Percentiles rank a stretch among this genome's conserved stretches.
Evolutionary conservation across 2,113 vertebrate species (phyloP).

Genomic region (Naja naja): DNA sequence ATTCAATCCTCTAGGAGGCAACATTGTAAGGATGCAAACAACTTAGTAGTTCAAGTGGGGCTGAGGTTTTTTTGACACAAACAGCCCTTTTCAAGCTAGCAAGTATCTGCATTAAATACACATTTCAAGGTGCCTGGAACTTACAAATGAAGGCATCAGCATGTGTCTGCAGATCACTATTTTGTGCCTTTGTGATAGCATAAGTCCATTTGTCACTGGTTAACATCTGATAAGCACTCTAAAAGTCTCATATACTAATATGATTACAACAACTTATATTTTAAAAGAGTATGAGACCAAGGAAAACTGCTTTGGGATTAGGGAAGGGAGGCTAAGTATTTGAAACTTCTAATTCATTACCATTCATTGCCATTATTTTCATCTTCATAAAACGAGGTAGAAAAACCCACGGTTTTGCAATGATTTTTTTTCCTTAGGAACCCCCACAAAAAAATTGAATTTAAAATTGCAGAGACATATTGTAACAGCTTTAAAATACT

Average conservation of each 20-base stretch:
- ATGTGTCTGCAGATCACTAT: neutral
- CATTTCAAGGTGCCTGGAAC: neutral
- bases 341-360: conserved; percentile 12
- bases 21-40: neutral
- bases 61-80: neutral
- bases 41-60: neutral
- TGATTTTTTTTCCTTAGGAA: conserved; percentile 3
- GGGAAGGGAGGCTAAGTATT: neutral
- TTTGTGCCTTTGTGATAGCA: neutral
- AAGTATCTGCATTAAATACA: neutral
- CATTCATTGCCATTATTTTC: neutral
- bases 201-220: neutral
- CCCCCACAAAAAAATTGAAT: conserved; percentile 36
- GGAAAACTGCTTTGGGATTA: neutral
- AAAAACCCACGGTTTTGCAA: conserved; percentile 27
- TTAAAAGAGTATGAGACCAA: neutral
- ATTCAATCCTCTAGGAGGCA: neutral
- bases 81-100: neutral
- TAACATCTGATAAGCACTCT: neutral
- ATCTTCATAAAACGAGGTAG: conserved; percentile 10
- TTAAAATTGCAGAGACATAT: conserved; percentile 48
- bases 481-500: conserved; percentile 56
- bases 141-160: neutral
- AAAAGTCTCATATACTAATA: neutral
- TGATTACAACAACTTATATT: neutral